Percentiles rank a stretch among this genome's conserved stretches.
Evolutionary conservation across 2,888 invertebrate species (phyloP).

Genomic region (Rhopalosiphum nymphaeae): DNA sequence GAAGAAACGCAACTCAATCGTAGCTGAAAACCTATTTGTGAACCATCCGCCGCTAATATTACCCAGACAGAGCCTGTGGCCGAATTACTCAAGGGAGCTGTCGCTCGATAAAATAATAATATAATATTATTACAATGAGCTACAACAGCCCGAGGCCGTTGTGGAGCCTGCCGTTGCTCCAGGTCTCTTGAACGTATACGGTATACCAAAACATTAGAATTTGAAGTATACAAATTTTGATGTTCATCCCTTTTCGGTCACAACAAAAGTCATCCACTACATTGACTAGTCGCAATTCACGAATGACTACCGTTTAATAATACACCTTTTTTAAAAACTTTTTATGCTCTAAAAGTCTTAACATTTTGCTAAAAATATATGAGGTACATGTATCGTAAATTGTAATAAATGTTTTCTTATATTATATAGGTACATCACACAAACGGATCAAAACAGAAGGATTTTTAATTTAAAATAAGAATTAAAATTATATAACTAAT

Average conservation of each 20-base stretch:
- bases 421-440: too few species aligned
- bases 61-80: not conserved
- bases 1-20: slow-evolving; percentile 4
- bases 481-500: too few species aligned
- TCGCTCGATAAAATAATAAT: not conserved
- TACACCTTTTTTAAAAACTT: too few species aligned
- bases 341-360: too few species aligned
- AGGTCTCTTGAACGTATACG: not conserved
- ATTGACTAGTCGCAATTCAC: not conserved
- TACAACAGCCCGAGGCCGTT: not conserved
- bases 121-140: not conserved
- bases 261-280: not conserved
- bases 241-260: not conserved
- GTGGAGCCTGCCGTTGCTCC: slow-evolving; percentile 9
- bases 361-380: too few species aligned
- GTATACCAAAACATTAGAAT: not conserved
- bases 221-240: not conserved
- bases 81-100: not conserved
- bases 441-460: too few species aligned
- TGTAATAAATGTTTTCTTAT: too few species aligned
- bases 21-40: not conserved
- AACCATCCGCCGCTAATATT: not conserved
- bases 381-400: too few species aligned
- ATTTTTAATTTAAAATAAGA: too few species aligned
- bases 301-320: too few species aligned